Evolutionary conservation across 2,797 vertebrate species (phyloP).

Genomic region (Falco peregrinus): DNA sequence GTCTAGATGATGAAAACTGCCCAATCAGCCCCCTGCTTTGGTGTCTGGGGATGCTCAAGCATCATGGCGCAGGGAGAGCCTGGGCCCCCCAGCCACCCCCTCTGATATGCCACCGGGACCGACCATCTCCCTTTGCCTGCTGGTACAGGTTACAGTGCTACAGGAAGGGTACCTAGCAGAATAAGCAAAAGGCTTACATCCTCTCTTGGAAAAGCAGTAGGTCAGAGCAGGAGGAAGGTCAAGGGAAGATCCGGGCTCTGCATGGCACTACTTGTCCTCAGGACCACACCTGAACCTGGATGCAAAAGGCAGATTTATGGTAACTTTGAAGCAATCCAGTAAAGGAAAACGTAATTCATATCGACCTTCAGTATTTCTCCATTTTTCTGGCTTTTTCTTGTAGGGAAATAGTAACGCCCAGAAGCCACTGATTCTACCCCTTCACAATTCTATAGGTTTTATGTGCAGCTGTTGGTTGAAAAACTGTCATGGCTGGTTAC

Average conservation of each 20-base stretch:
- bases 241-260: neutral
- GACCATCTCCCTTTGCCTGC: neutral
- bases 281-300: neutral
- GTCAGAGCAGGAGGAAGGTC: neutral
- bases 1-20: neutral
- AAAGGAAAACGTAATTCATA: neutral
- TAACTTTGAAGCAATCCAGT: neutral
- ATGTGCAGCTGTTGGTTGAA: constrained; percentile 26
- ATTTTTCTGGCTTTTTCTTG: neutral
- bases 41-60: neutral
- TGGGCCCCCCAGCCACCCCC: neutral
- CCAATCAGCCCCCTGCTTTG: neutral
- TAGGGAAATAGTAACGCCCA: neutral
- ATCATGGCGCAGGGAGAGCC: neutral
- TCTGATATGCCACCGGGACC: neutral
- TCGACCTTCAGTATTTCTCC: neutral
- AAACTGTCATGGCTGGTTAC: constrained; percentile 50
- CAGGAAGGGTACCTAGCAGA: neutral
- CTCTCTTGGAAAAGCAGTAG: neutral
- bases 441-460: neutral
- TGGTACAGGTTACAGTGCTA: neutral
- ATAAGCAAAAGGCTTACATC: neutral
- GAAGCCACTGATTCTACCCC: neutral
- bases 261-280: neutral
- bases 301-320: neutral